Conservation (phyloP, 2,113 vertebrate genomes). For the Rhinogobius similis region DNA sequence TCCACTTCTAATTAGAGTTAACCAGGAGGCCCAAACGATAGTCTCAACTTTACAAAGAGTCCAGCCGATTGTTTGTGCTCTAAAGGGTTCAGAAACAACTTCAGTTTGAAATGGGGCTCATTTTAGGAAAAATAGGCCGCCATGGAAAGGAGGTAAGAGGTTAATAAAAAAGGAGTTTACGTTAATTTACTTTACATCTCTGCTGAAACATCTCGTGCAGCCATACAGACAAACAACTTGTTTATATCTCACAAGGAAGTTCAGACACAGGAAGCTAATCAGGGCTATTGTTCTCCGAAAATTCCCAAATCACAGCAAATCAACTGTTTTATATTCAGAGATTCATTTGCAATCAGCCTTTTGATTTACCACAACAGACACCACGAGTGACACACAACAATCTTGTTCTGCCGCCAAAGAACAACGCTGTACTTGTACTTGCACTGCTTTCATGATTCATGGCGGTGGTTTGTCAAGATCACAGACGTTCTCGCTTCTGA, state of each 20-base stretch:
- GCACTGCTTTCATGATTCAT: not conserved
- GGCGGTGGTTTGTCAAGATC: not conserved
- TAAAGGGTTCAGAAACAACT: too few species aligned
- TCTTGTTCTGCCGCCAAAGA: not conserved
- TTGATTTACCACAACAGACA: not conserved
- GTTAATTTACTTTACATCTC: not conserved
- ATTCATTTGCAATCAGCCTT: not conserved
- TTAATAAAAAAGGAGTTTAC: not conserved
- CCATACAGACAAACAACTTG: not conserved
- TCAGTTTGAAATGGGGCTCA: too few species aligned
- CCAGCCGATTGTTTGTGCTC: too few species aligned
- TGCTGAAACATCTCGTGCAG: not conserved
- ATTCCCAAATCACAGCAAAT: not conserved
- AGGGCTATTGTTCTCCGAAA: not conserved
- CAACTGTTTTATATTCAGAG: not conserved
- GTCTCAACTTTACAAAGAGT: too few species aligned
- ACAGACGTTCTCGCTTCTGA: not conserved
- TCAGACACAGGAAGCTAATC: constrained; percentile 1
- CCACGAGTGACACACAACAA: not conserved
- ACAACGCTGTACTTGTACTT: not conserved
- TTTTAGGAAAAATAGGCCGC: too few species aligned
- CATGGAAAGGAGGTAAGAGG: too few species aligned
- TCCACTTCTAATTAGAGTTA: too few species aligned
- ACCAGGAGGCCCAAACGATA: too few species aligned
- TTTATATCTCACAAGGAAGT: not conserved